These are phyloP conservation scores for Drosophila tropicalis DNA, from an alignment of 1,140 invertebrate genomes.

Conservation along the genomic window DNA sequence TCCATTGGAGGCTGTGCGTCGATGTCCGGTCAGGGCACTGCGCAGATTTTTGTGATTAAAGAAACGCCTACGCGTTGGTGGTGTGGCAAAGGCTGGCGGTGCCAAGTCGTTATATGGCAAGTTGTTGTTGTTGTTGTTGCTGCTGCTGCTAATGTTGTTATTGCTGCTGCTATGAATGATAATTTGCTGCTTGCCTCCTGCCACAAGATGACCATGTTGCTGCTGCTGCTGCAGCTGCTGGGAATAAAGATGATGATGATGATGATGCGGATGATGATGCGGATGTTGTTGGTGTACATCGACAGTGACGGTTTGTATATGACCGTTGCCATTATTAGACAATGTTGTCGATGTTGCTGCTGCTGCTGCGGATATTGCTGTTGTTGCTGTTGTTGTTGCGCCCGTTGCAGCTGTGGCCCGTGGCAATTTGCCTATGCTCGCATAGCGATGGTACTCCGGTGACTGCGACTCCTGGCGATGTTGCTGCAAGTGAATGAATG, in stretches of 20 bases:
- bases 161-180: constrained; percentile 38
- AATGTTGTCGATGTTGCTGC: constrained; percentile 24
- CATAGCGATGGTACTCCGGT: constrained; percentile 81
- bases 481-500: constrained; percentile 64
- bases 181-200: constrained; percentile 44
- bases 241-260: constrained; percentile 2
- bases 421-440: constrained; percentile 81
- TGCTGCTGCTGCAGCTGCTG: too few species aligned
- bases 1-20: constrained; percentile 80
- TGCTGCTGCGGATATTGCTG: constrained; percentile 7
- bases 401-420: constrained; percentile 55
- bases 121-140: constrained; percentile 55
- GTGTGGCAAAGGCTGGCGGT: constrained; percentile 87
- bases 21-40: constrained; percentile 86
- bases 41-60: constrained; percentile 90
- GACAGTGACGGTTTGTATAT: constrained; percentile 74
- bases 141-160: constrained; percentile 81
- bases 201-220: neutral
- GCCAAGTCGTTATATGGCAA: constrained; percentile 56
- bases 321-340: constrained; percentile 51
- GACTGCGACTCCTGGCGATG: constrained; percentile 82
- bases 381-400: constrained; percentile 10
- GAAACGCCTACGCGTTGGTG: constrained; percentile 90
- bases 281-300: constrained; percentile 70
- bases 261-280: neutral